Conservation (phyloP, 2,113 vertebrate genomes). For the Gallinago undulata region DNA sequence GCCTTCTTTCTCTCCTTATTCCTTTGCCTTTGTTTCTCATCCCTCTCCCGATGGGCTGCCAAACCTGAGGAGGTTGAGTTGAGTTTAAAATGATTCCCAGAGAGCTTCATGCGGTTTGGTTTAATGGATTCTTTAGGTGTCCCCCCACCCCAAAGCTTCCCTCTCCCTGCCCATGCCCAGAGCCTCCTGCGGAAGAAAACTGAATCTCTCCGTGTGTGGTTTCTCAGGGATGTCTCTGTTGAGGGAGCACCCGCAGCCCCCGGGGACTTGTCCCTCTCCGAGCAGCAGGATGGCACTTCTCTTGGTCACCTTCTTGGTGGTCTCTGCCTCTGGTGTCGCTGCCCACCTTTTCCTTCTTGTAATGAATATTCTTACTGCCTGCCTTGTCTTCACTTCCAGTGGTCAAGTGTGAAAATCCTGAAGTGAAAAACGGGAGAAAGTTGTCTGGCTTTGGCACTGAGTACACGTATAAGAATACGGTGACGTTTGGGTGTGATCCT, state of each 20-base stretch:
- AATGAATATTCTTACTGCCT: neutral
- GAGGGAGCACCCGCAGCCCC: neutral
- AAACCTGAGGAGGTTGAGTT: neutral
- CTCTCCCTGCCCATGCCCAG: neutral
- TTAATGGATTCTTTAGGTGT: neutral
- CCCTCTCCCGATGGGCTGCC: neutral
- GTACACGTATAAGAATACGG: neutral
- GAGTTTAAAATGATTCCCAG: neutral
- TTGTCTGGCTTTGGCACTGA: neutral
- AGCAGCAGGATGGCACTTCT: neutral
- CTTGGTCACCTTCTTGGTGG: neutral
- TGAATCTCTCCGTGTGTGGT: neutral
- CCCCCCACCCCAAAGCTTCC: neutral
- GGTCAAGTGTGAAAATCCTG: constrained; percentile 25
- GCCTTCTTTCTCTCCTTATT: neutral
- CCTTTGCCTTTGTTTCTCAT: neutral
- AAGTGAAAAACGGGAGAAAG: neutral
- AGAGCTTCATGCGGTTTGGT: neutral
- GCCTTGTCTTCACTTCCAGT: constrained; percentile 9
- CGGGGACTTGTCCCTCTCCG: too few species aligned
- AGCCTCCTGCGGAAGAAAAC: neutral
- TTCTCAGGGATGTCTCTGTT: neutral
- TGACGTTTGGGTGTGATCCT: constrained; percentile 9
- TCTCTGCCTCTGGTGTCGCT: neutral
- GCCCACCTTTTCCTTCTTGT: neutral